Evolutionary conservation across 1,140 invertebrate species (phyloP), one percentile per base, ranked within the genome.

Genomic region (Drosophila kikkawai): DNA sequence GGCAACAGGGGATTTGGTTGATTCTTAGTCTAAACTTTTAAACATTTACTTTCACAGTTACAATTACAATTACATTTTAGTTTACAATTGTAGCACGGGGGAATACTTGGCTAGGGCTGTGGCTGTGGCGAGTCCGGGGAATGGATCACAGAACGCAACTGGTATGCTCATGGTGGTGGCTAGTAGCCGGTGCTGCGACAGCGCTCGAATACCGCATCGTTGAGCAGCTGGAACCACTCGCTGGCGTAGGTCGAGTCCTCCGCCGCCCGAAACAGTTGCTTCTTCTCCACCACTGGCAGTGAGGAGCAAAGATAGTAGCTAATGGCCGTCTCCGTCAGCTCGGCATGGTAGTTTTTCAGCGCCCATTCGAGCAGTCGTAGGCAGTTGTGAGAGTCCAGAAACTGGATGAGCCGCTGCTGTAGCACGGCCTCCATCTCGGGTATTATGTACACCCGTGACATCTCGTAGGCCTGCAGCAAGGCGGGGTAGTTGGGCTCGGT

Each of bases 161-260:
- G 75, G 50, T 39, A 34, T 32, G 56, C 42, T 37, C 8, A 7
- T 32, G 63, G 36, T 22, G 41, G 63, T 37, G 17, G 41, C 47
- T 77, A 90, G 55, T 91, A 91, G 57, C 84, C 79, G n/a, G 75
- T 84, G 70, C 80, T 92, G 50, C 86, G 85, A 22, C 90, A 92
- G 22, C 91, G 75, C 32, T 86, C 87, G 50, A 91, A 82, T 19
- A 92, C 75, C 4, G 92, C 80, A 79, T 93, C 92, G 22, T 83
- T 86, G 8, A 93, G 82, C 75, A 93, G 75, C 61, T 93, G 82
- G 53, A 88, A 91, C 92, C 92, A 93, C 66, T 92, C 92, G 17
- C 71, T 82, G 36, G 83, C 80, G 66, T 83, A 92, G 15, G 59
- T 79, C 0, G 91, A 93, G 29, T 91, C 78, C 59, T 93, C 86